Percentiles rank a stretch among this genome's conserved stretches.
Evolutionary conservation across 37 sponge, comb jelly and placozoan species (phyloP).

Genomic region (Eunapius fragilis): DNA sequence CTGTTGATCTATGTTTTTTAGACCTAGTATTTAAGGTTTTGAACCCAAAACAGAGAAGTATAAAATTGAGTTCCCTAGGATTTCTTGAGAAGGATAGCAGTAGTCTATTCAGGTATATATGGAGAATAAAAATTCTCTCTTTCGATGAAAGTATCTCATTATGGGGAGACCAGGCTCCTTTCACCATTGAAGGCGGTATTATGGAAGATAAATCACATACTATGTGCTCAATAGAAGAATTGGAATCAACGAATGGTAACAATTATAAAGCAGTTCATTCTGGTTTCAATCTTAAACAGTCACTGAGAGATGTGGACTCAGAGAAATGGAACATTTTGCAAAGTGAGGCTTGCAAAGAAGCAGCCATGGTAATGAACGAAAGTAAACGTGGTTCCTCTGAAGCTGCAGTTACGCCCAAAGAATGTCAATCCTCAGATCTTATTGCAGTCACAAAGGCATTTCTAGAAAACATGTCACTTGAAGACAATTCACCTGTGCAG

Average conservation of each 20-base stretch:
- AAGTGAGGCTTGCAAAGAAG: background rate
- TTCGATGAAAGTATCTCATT: background rate
- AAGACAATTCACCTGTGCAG: no score
- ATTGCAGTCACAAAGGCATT: no score
- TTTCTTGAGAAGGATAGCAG: background rate
- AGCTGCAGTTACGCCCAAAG: no score
- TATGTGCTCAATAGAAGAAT: background rate
- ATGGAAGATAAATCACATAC: background rate
- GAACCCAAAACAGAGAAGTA: background rate
- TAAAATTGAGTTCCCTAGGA: conserved; percentile 2
- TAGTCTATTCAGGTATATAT: background rate
- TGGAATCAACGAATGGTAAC: background rate
- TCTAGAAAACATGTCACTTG: background rate
- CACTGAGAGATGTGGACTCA: background rate
- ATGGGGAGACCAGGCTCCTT: background rate
- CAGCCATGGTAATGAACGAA: no score
- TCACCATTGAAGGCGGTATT: background rate
- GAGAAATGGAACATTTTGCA: background rate
- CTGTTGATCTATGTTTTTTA: conserved; percentile 17
- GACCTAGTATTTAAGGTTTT: background rate
- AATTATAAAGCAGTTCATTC: background rate
- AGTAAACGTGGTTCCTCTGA: no score
- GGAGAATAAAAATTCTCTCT: conserved; percentile 18
- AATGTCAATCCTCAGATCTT: no score
- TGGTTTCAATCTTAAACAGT: background rate